Conservation (phyloP, 2,113 vertebrate species). For the Saccopteryx leptura region DNA sequence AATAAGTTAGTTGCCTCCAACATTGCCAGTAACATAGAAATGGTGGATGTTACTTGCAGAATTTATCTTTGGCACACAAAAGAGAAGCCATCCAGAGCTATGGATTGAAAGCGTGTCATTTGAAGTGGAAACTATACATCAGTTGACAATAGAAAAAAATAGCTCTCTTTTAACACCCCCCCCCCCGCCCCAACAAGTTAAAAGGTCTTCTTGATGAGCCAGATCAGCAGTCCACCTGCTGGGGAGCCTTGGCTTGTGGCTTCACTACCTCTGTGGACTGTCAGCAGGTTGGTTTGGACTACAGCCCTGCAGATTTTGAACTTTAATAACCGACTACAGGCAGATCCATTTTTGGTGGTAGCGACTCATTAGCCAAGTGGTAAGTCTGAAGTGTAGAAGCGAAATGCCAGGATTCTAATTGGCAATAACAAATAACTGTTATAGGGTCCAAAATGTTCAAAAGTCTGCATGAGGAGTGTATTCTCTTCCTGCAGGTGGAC, state of each 20-base stretch:
- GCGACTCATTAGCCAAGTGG: not conserved
- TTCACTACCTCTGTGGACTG: not conserved
- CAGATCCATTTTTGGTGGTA: not conserved
- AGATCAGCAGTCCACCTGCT: not conserved
- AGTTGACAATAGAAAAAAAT: not conserved
- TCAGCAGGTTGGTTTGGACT: not conserved
- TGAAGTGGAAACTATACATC: not conserved
- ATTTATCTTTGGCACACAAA: not conserved
- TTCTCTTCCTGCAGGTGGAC: not conserved
- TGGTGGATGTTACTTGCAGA: not conserved
- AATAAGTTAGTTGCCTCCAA: not conserved
- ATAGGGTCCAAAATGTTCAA: not conserved
- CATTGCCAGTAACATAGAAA: constrained; percentile 21
- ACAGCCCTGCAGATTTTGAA: not conserved
- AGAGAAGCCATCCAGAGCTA: not conserved
- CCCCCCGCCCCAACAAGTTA: not conserved
- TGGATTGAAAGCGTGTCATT: not conserved
- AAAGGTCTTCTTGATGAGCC: not conserved
- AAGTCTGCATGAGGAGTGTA: not conserved
- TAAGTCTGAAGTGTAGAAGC: not conserved
- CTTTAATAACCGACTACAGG: not conserved
- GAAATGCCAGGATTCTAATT: not conserved
- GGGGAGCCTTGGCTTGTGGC: not conserved
- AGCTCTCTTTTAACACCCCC: not conserved
- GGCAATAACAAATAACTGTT: not conserved